Evolutionary conservation across 2,113 vertebrate genomes (phyloP).

Genomic region (Murina feae): DNA sequence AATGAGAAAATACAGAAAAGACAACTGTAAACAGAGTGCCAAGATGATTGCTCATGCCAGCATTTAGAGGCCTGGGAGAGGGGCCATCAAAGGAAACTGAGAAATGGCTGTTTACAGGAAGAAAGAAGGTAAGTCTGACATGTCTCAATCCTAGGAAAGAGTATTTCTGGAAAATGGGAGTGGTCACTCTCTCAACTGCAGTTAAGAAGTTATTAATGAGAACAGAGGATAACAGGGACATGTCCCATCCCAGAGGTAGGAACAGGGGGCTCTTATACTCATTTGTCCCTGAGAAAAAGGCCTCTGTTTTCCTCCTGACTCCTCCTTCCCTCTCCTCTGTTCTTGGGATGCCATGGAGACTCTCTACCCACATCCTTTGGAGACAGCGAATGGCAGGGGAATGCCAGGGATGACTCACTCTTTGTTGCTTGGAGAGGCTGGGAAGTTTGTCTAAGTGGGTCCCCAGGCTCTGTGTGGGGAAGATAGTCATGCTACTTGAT

Average conservation of each 20-base stretch:
- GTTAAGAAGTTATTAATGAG: neutral
- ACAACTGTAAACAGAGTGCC: neutral
- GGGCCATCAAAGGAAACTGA: neutral
- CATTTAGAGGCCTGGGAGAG: neutral
- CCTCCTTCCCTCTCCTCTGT: neutral
- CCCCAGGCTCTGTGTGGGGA: neutral
- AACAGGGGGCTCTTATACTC: neutral
- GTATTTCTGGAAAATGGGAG: neutral
- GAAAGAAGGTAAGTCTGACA: neutral
- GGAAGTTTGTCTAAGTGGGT: conserved; percentile 42
- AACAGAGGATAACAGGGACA: neutral
- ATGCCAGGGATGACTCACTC: conserved; percentile 8
- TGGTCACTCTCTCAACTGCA: neutral
- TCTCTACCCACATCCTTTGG: neutral
- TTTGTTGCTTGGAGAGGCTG: neutral
- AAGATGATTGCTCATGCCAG: neutral
- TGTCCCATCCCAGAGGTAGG: neutral
- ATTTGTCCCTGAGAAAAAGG: neutral
- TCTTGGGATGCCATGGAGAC: conserved; percentile 15
- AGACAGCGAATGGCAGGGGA: conserved; percentile 37
- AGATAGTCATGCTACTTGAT: neutral
- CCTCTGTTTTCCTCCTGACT: neutral
- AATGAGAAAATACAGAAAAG: neutral
- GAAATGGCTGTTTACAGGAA: neutral
- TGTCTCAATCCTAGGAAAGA: neutral